Conservation (phyloP, 2,888 invertebrate species). For the Choristoneura rosaceana region DNA sequence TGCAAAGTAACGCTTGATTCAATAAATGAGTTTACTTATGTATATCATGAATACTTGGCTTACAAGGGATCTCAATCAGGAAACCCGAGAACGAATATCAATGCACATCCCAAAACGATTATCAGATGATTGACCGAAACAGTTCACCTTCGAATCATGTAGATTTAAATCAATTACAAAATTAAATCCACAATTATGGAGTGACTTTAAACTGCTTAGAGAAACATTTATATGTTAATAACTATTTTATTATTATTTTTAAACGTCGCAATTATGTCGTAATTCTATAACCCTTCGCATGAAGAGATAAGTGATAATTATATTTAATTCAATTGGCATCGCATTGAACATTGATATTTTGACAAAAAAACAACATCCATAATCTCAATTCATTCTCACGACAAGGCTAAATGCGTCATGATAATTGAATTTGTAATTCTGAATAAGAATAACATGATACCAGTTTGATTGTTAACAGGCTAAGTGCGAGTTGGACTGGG, state of each 20-base stretch:
- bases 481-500: no score
- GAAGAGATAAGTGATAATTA: background rate
- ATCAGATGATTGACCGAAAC: background rate
- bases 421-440: background rate
- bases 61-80: no score
- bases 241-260: background rate
- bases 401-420: background rate
- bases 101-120: background rate
- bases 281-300: background rate
- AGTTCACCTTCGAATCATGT: background rate
- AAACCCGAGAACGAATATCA: no score
- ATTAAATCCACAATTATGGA: background rate
- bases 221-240: background rate
- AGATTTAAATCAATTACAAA: background rate
- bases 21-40: no score
- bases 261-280: background rate
- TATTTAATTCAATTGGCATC: background rate
- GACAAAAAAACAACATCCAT: background rate
- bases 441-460: background rate
- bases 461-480: background rate
- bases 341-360: background rate
- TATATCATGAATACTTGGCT: no score
- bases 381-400: background rate
- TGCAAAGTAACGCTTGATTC: no score
- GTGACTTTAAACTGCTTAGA: background rate